Evolutionary conservation across 2,888 invertebrate species (phyloP).

Genomic region (Gasteruption jaculator): DNA sequence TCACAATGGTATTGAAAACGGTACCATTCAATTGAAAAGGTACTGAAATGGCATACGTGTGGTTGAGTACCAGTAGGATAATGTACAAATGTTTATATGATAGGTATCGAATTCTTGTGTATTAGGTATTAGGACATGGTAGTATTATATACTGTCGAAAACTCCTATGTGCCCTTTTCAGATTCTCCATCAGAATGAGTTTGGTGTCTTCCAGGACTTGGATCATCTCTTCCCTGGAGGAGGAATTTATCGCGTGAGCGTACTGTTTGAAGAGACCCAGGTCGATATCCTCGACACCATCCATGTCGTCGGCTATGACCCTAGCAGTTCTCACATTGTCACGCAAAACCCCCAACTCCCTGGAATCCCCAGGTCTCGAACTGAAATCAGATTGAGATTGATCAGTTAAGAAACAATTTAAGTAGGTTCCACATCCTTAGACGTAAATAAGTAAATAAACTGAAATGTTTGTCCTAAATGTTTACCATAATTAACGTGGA

Average conservation of each 20-base stretch:
- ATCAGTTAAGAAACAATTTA: too few species aligned
- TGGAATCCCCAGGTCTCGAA: slow-evolving; percentile 17
- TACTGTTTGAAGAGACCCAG: slow-evolving; percentile 22
- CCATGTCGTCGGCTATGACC: slow-evolving; percentile 21
- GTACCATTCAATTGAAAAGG: too few species aligned
- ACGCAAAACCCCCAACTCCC: slow-evolving; percentile 18
- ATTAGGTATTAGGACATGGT: slow-evolving; percentile 24
- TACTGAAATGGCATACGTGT: too few species aligned
- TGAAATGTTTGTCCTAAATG: too few species aligned
- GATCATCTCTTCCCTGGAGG: slow-evolving; percentile 23
- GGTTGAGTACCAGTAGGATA: too few species aligned
- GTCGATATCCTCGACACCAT: slow-evolving; percentile 26
- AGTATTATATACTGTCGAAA: slow-evolving; percentile 20
- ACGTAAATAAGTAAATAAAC: too few species aligned
- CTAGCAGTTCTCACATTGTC: slow-evolving; percentile 21
- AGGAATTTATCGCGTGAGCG: slow-evolving; percentile 20
- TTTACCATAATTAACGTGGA: too few species aligned
- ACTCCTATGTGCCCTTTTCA: slow-evolving; percentile 20
- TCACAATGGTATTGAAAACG: too few species aligned
- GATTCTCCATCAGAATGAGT: slow-evolving; percentile 22
- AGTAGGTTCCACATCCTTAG: too few species aligned
- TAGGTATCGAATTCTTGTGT: too few species aligned
- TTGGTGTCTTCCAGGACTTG: slow-evolving; percentile 25
- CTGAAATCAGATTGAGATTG: too few species aligned
- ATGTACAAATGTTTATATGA: too few species aligned